Evolutionary conservation across 2,888 invertebrate genomes (phyloP).

Genomic region (Orchesella flavescens): DNA sequence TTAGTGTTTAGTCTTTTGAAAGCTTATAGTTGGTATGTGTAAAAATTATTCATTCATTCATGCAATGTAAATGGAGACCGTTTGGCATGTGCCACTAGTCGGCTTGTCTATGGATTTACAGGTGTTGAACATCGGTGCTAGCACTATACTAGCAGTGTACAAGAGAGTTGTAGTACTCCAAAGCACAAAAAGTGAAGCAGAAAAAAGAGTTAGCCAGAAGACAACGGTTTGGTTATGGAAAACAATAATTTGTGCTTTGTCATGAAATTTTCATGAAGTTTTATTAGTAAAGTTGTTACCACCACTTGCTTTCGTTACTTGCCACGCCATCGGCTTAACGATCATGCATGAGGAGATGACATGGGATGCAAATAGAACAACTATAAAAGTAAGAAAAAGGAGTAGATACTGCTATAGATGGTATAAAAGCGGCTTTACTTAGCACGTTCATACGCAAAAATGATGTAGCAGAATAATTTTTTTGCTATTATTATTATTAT

Average conservation of each 20-base stretch:
- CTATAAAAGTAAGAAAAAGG: constrained; percentile 7
- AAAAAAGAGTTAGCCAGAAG: constrained; percentile 1
- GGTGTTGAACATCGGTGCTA: neutral
- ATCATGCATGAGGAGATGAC: constrained; percentile 7
- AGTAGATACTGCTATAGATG: too few species aligned
- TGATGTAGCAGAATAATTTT: constrained; percentile 33
- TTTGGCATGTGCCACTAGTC: constrained; percentile 34
- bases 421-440: too few species aligned
- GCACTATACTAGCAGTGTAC: neutral
- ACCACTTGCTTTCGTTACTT: constrained; percentile 2
- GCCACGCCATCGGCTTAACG: constrained; percentile 33
- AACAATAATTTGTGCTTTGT: constrained; percentile 53
- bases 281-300: constrained; percentile 36
- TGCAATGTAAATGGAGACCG: neutral
- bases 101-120: neutral
- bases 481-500: constrained; percentile 22
- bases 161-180: neutral
- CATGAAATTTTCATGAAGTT: constrained; percentile 59
- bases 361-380: neutral
- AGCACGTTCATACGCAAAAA: constrained; percentile 2
- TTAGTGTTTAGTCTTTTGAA: too few species aligned
- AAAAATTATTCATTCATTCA: constrained; percentile 36
- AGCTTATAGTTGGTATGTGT: too few species aligned
- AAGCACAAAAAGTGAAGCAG: neutral
- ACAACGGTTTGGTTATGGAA: constrained; percentile 43